phyloP scores from a whole-genome alignment of 2,797 vertebrate species.

The Myotis pilosus region DNA sequence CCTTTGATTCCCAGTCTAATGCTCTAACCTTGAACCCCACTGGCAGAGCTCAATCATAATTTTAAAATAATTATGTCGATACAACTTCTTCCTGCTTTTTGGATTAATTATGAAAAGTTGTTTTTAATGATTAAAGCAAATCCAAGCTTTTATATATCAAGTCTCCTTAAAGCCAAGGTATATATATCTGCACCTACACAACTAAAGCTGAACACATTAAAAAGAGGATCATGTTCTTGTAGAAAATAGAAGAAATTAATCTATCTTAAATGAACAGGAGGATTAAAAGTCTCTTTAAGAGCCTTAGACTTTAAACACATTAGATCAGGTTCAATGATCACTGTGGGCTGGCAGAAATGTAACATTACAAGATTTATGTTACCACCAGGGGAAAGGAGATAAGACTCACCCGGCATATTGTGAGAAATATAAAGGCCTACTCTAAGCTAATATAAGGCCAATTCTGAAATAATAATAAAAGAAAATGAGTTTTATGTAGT shows the following conservation, averaged over 20 bases:
- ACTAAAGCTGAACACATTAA: not conserved
- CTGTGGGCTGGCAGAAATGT: not conserved
- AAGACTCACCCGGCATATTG: not conserved
- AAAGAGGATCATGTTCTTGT: not conserved
- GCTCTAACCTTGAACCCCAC: too few species aligned
- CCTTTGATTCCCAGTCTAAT: too few species aligned
- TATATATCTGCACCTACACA: not conserved
- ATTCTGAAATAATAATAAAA: slow-evolving; percentile 62
- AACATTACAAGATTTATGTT: not conserved
- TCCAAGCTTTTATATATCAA: not conserved
- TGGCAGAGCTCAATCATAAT: not conserved
- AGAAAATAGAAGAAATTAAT: slow-evolving; percentile 44
- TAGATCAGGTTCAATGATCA: slow-evolving; percentile 40
- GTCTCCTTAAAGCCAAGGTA: slow-evolving; percentile 38
- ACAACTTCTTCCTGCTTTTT: slow-evolving; percentile 27
- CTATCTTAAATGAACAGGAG: slow-evolving; percentile 31
- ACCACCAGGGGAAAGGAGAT: not conserved
- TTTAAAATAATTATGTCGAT: slow-evolving; percentile 32
- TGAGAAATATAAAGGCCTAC: slow-evolving; percentile 18
- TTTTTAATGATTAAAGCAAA: slow-evolving; percentile 14
- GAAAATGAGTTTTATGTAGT: slow-evolving; percentile 36
- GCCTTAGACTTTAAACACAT: slow-evolving; percentile 30
- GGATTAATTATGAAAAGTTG: slow-evolving; percentile 43
- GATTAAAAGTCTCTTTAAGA: slow-evolving; percentile 45
- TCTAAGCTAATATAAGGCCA: slow-evolving; percentile 31